Evolutionary conservation across 2,113 vertebrate species (phyloP), one percentile per base, ranked within the genome.

Genomic region (Chascanopsetta lugubris): DNA sequence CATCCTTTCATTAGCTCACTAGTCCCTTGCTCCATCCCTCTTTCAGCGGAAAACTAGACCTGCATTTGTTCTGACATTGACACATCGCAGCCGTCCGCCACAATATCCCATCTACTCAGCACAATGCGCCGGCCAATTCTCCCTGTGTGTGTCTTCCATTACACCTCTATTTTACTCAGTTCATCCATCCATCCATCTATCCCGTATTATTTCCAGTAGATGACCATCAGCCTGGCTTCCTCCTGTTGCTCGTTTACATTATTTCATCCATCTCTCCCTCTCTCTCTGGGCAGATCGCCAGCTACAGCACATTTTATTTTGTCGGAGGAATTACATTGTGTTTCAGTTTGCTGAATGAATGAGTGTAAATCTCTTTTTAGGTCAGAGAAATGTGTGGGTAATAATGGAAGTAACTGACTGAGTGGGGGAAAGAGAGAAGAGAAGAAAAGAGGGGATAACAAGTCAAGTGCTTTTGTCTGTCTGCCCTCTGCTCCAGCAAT

Each of bases 101-200:
- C 68, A 68, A 64, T 74, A 86, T 80, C 75, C 77, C 66, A 82
- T 86, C 79, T 54, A 72, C 81, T 82, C 73, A 76, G 72, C 68
- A 68, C 78, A 72, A 66, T 70, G 82, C 81, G 81, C 73, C 49
- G 24, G 21, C 49, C 64, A 57, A 75, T 85, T 79, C 61, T 9
- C 63, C 61, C 49, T 2, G n/a, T 45, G 61, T 62, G 55, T 56
- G 53, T 80, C 71, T 73, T 87, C 82, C 72, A 69, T 85, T 82
- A 82, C 75, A 70, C 72, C 62, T 56, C 43, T 27, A 60, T 42
- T 59, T 58, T 45, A 64, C 50, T 75, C 49, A 24, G 38, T 77
- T 69, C 76, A 79, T 85, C 72, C 69, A 79, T 81, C 67, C 72
- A 78, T 34, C 51, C 72, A 78, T 12, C 51, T 67, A 71, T 29